These are phyloP conservation scores for Hydraecia micacea DNA, from an alignment of 2,888 invertebrate species.

Conservation along the genomic window DNA sequence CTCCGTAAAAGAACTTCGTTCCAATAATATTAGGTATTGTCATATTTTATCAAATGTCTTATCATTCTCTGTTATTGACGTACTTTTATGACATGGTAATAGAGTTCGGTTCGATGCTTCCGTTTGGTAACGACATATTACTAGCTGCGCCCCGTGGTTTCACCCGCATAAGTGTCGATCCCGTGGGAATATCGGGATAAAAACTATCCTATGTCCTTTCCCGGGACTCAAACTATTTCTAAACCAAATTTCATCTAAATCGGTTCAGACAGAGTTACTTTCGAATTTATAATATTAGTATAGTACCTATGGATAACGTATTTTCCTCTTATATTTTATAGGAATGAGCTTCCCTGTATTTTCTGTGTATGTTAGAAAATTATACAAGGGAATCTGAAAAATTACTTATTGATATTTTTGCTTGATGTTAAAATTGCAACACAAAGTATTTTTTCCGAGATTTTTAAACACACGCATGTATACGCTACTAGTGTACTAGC, in stretches of 20 bases:
- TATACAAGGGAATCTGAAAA: neutral
- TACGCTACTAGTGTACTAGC: neutral
- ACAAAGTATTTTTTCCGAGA: neutral
- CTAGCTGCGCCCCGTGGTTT: no score
- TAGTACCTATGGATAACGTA: no score
- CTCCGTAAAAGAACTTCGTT: no score
- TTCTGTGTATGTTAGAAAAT: neutral
- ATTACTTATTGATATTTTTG: neutral
- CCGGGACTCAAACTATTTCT: no score
- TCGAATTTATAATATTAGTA: no score
- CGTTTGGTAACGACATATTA: constrained; percentile 4
- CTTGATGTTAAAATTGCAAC: neutral
- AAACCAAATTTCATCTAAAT: no score
- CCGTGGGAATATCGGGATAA: no score
- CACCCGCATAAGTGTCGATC: no score
- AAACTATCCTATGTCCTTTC: no score
- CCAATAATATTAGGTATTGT: neutral
- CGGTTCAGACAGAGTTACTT: no score
- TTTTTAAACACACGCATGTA: neutral
- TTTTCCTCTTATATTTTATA: neutral
- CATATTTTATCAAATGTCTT: neutral
- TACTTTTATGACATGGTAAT: constrained; percentile 32
- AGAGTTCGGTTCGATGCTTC: constrained; percentile 28
- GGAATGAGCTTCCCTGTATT: neutral
- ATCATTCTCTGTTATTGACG: constrained; percentile 13